Evolutionary conservation across 1,140 invertebrate genomes (phyloP).

Genomic region (Ganaspis sp.): DNA sequence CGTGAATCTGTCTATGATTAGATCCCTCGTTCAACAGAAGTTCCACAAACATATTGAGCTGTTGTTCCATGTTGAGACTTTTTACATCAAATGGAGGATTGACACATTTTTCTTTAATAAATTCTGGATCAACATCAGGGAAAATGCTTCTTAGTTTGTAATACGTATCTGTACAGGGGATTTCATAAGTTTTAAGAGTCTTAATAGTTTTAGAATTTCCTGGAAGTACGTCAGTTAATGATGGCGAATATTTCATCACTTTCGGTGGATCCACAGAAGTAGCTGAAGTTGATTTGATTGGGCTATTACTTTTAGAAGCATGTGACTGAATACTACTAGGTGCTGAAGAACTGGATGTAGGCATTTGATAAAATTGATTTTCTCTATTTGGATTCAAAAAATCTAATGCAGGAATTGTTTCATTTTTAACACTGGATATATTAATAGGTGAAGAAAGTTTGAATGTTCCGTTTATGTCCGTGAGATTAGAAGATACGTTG

Average conservation of each 20-base stretch:
- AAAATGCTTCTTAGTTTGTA: constrained; percentile 60
- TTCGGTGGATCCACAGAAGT: background rate
- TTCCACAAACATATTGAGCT: constrained; percentile 53
- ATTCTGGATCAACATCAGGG: constrained; percentile 69
- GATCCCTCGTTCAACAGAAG: constrained; percentile 51
- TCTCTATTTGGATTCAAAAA: background rate
- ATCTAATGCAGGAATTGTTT: background rate
- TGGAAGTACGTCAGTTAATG: background rate
- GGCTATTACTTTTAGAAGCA: background rate
- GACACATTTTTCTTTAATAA: constrained; percentile 61
- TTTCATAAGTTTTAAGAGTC: background rate
- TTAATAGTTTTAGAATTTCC: background rate
- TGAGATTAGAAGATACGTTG: background rate
- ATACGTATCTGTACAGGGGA: constrained; percentile 40
- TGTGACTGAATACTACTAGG: background rate
- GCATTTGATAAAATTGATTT: constrained; percentile 1
- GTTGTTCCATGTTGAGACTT: constrained; percentile 28
- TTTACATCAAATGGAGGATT: constrained; percentile 35
- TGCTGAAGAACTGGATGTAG: background rate
- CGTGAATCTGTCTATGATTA: constrained; percentile 25
- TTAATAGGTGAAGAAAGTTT: too few species aligned
- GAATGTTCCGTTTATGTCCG: too few species aligned
- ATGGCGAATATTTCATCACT: background rate
- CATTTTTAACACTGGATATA: too few species aligned
- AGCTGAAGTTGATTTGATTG: background rate